Conservation (phyloP, 2,113 vertebrate species). For the Melanocharis versteri region DNA sequence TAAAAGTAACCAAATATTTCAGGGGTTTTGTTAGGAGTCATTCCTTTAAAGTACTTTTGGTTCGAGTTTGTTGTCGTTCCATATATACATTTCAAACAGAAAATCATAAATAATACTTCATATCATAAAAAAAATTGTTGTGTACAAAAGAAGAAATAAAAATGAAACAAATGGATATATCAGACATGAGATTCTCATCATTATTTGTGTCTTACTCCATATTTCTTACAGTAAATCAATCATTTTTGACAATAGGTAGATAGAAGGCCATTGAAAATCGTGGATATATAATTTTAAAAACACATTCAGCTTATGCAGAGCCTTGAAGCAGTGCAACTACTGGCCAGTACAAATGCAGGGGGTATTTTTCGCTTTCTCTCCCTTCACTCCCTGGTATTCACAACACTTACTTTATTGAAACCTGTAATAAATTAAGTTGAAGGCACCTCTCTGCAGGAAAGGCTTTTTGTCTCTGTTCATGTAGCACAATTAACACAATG, state of each 20-base stretch:
- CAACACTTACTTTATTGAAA: neutral
- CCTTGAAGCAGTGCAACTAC: neutral
- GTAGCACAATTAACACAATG: neutral
- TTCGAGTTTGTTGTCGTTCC: neutral
- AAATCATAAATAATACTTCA: neutral
- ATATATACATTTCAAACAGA: neutral
- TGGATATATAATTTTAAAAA: neutral
- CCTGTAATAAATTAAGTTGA: neutral
- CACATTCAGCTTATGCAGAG: neutral
- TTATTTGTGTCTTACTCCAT: neutral
- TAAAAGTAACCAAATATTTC: conserved; percentile 16
- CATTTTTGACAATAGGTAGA: neutral
- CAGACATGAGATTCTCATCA: neutral
- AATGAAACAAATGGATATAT: neutral
- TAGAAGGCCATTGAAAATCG: neutral
- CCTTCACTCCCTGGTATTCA: neutral
- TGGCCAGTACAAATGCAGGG: neutral
- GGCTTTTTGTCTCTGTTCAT: neutral
- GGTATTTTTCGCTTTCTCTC: neutral
- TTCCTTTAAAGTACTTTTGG: neutral
- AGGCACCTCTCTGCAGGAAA: neutral
- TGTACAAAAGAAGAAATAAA: neutral
- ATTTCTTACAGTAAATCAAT: neutral
- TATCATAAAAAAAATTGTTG: neutral
- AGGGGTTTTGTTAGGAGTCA: neutral